Evolutionary conservation across 2,797 vertebrate genomes (phyloP).

Genomic region (Lagocephalus sceleratus): DNA sequence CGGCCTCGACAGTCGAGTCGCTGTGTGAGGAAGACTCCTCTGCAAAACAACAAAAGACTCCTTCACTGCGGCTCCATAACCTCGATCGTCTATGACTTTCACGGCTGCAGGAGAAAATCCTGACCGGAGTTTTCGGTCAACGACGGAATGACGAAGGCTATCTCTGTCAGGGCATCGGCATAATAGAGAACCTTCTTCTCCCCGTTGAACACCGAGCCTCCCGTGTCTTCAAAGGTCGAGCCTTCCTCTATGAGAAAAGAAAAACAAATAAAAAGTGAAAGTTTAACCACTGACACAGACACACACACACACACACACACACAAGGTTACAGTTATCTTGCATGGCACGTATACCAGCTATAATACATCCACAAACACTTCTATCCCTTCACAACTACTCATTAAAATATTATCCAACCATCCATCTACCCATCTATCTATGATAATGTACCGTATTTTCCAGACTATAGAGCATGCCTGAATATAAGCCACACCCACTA

Average conservation of each 20-base stretch:
- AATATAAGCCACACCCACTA: no score
- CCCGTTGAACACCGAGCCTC: constrained; percentile 89
- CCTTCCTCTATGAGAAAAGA: constrained; percentile 76
- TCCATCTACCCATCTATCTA: no score
- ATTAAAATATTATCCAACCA: no score
- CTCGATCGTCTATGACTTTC: background rate
- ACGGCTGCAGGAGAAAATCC: constrained; percentile 37
- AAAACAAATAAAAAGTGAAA: background rate
- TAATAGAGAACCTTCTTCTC: constrained; percentile 95
- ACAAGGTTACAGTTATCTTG: background rate
- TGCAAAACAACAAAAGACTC: constrained; percentile 22
- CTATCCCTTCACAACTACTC: no score
- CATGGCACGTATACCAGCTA: no score
- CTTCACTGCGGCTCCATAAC: background rate
- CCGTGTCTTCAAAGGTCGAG: constrained; percentile 80
- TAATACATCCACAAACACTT: no score
- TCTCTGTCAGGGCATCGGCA: constrained; percentile 93
- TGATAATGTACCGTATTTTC: no score
- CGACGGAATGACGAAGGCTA: constrained; percentile 93
- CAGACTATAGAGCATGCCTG: no score
- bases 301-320: background rate
- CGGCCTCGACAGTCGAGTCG: constrained; percentile 85
- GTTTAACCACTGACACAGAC: background rate
- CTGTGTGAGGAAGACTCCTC: constrained; percentile 89
- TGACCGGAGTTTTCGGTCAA: constrained; percentile 85